Base-by-base conservation (phyloP, 92 coral and sea anemone genomes). In the Phenganax stokvisi region DNA sequence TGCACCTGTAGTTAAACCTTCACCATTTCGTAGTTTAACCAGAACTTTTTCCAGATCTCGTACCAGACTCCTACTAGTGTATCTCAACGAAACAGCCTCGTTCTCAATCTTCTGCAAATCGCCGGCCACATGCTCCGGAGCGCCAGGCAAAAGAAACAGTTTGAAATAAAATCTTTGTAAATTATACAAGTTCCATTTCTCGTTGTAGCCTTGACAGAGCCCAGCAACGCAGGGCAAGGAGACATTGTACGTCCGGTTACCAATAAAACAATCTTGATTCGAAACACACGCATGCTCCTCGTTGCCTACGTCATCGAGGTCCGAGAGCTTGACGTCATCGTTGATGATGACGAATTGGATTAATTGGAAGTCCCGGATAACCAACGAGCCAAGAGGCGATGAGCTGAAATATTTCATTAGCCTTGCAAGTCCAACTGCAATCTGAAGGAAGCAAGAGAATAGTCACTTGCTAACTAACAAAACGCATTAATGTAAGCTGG, bases 281-380 rank as follows among this genome's bases (percentile, higher is more conserved):
- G 88, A 72, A 15, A 37, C 79, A 74, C 98, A 94, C 53, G 80
- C 52, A 67, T 85, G 91, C 66, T 87, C 90, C 63, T 94, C 94
- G 81, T 94, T 94, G 77, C 90, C 97, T 12, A 94, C 93, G 82
- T 94, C 98, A 69, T 94, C 98, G 56, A 94, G 51, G 76, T 94
- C 98, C 0, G 92, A 87, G 25, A 94, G 76, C 84, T 90, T 94
- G 29, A 94, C 81, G 60, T 91, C 98, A 25, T 92, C 97, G 84
- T 83, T 68, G 80, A 94, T 92, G 74, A 90, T 81, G 12, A 94
- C 92, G 59, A 94, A 94, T 80, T 94, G 98, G 28, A 86, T 71
- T 58, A 92, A 85, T 84, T 88, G 90, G 76, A 94, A 94, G 88
- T 94, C 98, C 63, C 97, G 77, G 62, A 94, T 88, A 65, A 90